Conservation (phyloP, 2,888 invertebrate genomes). For the Orthosia cruda region DNA sequence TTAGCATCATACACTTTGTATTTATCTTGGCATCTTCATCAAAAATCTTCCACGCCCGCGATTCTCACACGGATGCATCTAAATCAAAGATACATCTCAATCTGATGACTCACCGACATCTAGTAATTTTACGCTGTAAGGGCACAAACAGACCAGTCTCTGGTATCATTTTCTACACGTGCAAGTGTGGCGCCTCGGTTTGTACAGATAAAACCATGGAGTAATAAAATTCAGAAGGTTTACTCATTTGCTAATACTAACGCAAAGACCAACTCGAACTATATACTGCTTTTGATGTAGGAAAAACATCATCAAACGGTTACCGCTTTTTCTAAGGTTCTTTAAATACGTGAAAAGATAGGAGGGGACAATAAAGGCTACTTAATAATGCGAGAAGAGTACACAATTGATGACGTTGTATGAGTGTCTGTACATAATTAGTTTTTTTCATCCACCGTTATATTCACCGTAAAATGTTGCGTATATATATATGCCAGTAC, state of each 20-base stretch:
- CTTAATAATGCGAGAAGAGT: too few species aligned
- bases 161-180: conserved; percentile 54
- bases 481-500: background rate
- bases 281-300: too few species aligned
- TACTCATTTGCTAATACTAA: background rate
- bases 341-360: too few species aligned
- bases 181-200: conserved; percentile 51
- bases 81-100: conserved; percentile 37
- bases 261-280: too few species aligned
- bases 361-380: too few species aligned
- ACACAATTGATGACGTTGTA: too few species aligned
- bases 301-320: too few species aligned
- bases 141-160: conserved; percentile 55
- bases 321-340: too few species aligned
- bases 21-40: background rate
- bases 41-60: conserved; percentile 17
- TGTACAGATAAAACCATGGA: conserved; percentile 4
- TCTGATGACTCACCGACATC: conserved; percentile 44
- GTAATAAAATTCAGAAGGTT: conserved; percentile 17
- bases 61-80: conserved; percentile 57
- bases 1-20: background rate
- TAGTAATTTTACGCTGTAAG: conserved; percentile 52
- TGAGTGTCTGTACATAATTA: too few species aligned
- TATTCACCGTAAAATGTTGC: too few species aligned
- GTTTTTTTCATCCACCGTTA: too few species aligned